Base-by-base conservation (phyloP, 2,113 vertebrate genomes). In the Sitta europaea region DNA sequence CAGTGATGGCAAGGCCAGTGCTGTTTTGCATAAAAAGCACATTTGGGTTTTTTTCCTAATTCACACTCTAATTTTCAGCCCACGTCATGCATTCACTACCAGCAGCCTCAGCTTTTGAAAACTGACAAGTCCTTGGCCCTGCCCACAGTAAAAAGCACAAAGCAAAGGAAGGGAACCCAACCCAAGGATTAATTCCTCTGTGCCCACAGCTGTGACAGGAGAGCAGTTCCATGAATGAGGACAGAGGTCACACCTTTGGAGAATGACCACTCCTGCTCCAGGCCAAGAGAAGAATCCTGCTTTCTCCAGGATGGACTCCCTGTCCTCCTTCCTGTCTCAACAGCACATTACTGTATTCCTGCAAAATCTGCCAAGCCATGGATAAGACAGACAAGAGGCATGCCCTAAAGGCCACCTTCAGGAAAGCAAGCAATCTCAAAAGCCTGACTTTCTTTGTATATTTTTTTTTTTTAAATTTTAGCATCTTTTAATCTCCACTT, bases 121-220 rank as follows among this genome's bases (percentile, higher is more conserved):
- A 31, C 17, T 3, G 23, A 3, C 14, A 22, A 10, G 33, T 33
- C 5, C 3, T 0, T 20, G 24, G 10, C 47, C 18, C 42, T 50
- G 2, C 1, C 2, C 40, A 12, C 31, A 65, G 48, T 11, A 36
- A 75, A 19, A 7, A 4, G 62, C 10, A 0, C 22, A 2, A 1
- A 53, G 51, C 36, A 70, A 66, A 50, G 53, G 45, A 50, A 12
- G 21, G 61, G 10, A 55, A 23, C 15, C 20, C 38, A 51, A 0
- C 17, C 24, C 6, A 13, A 45, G 28, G 35, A 19, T 54, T 33
- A 33, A 55, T 53, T 50, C 54, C 40, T 3, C 43, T 36, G 40
- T 33, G 24, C 65, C 35, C 38, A 29, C 14, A 53, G 58, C n/a
- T 57, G 40, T 25, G 47, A 70, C 51, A 42, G 2, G 1, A 53